Base-by-base conservation (phyloP, 2,888 invertebrate species). In the Chloroclystis v-ata region DNA sequence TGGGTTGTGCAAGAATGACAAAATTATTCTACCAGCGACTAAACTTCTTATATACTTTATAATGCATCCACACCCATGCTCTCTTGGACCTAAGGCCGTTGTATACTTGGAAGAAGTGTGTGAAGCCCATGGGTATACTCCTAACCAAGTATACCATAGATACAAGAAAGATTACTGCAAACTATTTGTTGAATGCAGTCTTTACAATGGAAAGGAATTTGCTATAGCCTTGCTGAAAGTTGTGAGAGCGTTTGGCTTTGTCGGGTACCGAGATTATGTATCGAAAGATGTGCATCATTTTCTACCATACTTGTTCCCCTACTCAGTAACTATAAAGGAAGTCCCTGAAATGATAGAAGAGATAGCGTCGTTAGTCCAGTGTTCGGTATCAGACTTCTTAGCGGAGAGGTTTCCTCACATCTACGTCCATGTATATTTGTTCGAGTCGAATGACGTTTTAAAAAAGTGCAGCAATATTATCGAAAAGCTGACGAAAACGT, bases 401-500 rank as follows among this genome's bases (percentile, higher is more conserved):
- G 84, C 89, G 1, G 90, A 89, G 44, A 90, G 92, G 46, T 93
- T 93, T 64, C 89, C 93, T 39, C 90, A 92, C 38, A 91, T 94
- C 39, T 95, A 93, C 57, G 90, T 93, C 1, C 90, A 94, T 54
- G 82, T 93, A 1, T 92, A 92, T 66, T 78, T 95, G 43, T 90
- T 91, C 28, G 91, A 93, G 69, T 68, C 84, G 0, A 82, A 88
- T 1, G 89, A 89, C 13, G 78, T 90, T 8, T 89, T 90, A 7
- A 89, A 90, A 32, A 87, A 90, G 55, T 93, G 92, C 64, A 90
- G 92, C 55, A 78, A 83, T 39, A 85, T 92, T 43, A 89, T 95
- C 30, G 91, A 92, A 52, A 85, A 72, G 50, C 79, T 90, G 42
- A 92, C 93, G 0, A 87, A 88, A 11, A 82, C 78, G 11, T 88